phyloP scores from a whole-genome alignment of 2,113 vertebrate species.

The Actenoides hombroni region DNA sequence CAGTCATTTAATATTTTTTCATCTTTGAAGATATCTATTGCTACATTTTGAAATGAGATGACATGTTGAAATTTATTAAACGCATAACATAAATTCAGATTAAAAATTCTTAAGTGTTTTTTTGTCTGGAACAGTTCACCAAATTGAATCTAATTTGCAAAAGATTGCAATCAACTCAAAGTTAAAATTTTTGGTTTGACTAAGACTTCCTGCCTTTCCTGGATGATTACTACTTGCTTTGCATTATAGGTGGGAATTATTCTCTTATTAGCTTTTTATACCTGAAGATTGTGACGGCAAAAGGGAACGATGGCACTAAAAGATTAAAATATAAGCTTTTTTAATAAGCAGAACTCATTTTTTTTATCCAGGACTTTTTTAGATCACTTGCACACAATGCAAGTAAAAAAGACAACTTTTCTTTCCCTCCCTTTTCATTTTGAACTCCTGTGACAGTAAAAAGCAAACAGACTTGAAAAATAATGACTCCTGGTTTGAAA shows the following conservation, averaged over 20 bases:
- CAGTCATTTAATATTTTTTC: background rate
- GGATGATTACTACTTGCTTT: background rate
- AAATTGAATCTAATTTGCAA: background rate
- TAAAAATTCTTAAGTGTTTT: background rate
- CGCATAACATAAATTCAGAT: background rate
- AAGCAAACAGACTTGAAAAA: background rate
- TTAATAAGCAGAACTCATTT: background rate
- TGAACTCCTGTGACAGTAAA: background rate
- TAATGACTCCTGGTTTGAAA: background rate
- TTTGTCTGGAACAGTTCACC: background rate
- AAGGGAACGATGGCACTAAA: background rate
- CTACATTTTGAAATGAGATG: background rate
- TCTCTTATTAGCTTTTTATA: background rate
- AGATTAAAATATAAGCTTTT: background rate
- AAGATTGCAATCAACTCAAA: background rate
- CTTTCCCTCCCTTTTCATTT: background rate
- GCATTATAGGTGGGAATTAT: background rate
- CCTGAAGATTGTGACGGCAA: background rate
- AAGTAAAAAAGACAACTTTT: background rate
- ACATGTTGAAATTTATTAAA: background rate
- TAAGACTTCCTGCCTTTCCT: background rate
- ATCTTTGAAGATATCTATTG: background rate
- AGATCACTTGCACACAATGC: background rate
- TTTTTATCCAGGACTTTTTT: background rate
- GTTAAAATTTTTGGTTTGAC: background rate